Percentiles rank a stretch among this genome's conserved stretches.
Conservation (phyloP, 2,113 vertebrate species). For the Halcyon senegalensis region DNA sequence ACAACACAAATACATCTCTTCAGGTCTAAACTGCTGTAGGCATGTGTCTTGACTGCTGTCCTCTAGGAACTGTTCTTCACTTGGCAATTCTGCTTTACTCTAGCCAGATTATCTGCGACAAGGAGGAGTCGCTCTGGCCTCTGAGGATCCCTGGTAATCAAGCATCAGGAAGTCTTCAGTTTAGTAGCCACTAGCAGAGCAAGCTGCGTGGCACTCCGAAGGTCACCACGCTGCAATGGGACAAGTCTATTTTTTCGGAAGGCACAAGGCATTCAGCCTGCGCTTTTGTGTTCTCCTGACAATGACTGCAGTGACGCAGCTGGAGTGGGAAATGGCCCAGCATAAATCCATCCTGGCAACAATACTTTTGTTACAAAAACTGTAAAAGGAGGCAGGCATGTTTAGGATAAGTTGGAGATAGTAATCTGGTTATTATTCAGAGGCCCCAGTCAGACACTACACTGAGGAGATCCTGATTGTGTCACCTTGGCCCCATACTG, state of each 20-base stretch:
- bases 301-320: slow-evolving; percentile 64
- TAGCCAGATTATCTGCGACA: not conserved
- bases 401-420: slow-evolving; percentile 59
- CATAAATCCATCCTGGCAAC: slow-evolving; percentile 69
- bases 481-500: slow-evolving; percentile 34
- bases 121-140: not conserved
- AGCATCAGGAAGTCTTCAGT: slow-evolving; percentile 22
- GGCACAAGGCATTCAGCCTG: slow-evolving; percentile 26
- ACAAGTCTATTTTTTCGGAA: slow-evolving; percentile 40
- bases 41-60: not conserved
- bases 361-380: slow-evolving; percentile 48
- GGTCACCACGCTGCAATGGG: slow-evolving; percentile 26
- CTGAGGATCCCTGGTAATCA: slow-evolving; percentile 2
- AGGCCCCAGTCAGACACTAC: slow-evolving; percentile 23
- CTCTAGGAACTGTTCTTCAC: not conserved
- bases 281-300: slow-evolving; percentile 68
- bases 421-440: slow-evolving; percentile 53
- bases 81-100: not conserved
- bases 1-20: not conserved
- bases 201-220: not conserved
- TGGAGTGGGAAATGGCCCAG: slow-evolving; percentile 70
- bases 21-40: not conserved
- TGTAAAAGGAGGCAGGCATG: slow-evolving; percentile 54
- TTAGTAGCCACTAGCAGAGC: not conserved
- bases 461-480: slow-evolving; percentile 44